phyloP scores from a whole-genome alignment of 2,888 invertebrate genomes.

The Synanthedon vespiformis region DNA sequence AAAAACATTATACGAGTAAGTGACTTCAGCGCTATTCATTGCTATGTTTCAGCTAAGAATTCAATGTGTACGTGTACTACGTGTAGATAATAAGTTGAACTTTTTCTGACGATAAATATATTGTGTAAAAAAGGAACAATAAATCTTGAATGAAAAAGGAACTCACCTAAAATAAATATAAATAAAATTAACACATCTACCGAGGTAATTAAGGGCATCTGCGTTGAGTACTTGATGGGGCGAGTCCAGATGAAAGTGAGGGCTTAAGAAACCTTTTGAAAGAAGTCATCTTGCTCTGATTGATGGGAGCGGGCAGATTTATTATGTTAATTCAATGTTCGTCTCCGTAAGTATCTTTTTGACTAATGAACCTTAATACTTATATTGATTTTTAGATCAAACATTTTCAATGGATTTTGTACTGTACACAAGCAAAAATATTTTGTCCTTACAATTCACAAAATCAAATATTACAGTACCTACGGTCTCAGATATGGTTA shows the following conservation, averaged over 20 bases:
- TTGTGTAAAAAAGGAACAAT: no score
- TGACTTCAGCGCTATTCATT: no score
- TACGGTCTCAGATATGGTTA: no score
- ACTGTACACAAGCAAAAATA: conserved; percentile 10
- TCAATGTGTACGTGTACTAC: no score
- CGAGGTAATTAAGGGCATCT: background rate
- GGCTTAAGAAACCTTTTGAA: conserved; percentile 60
- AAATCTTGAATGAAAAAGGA: no score
- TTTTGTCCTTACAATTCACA: background rate
- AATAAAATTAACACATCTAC: conserved; percentile 16
- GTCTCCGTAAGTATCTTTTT: conserved; percentile 1
- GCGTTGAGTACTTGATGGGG: conserved; percentile 1
- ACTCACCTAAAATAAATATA: conserved; percentile 5
- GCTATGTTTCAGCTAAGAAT: no score
- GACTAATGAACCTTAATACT: conserved; percentile 5
- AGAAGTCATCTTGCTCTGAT: conserved; percentile 55
- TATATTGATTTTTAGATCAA: conserved; percentile 1
- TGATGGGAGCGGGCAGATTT: conserved; percentile 57
- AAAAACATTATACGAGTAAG: no score
- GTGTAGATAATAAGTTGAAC: no score
- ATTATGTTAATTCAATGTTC: conserved; percentile 60
- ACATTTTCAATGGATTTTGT: background rate
- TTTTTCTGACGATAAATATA: no score
- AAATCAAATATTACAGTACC: no score
- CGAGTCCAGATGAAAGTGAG: conserved; percentile 58